These are phyloP conservation scores for Neosilurus hyrtlii DNA, from an alignment of 2,797 vertebrate genomes.

Conservation along the genomic window DNA sequence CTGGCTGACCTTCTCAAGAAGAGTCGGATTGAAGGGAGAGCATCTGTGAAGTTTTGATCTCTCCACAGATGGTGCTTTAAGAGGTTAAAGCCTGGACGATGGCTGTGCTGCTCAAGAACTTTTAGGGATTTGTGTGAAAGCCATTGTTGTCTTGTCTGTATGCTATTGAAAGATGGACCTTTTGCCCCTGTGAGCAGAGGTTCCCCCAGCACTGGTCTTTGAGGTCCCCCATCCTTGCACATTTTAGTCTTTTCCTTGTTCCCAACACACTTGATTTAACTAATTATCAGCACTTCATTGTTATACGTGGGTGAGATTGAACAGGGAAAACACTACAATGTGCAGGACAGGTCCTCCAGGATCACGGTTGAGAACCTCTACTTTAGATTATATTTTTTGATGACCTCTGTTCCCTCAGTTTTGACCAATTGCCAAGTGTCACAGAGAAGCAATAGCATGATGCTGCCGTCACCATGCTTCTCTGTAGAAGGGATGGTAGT, in stretches of 20 bases:
- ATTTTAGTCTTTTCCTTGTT: too few relatives aligned
- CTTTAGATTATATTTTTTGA: too few relatives aligned
- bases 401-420: not conserved
- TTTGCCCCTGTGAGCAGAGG: too few relatives aligned
- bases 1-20: not conserved
- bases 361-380: too few relatives aligned
- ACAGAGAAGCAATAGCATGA: not conserved
- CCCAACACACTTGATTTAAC: too few relatives aligned
- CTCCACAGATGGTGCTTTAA: not conserved
- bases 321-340: too few relatives aligned
- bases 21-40: not conserved
- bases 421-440: not conserved
- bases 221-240: too few relatives aligned
- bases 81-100: not conserved
- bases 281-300: too few relatives aligned
- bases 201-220: too few relatives aligned
- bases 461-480: not conserved
- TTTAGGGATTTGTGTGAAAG: not conserved
- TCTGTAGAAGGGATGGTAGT: not conserved
- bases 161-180: not conserved
- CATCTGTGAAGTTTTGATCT: not conserved
- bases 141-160: not conserved
- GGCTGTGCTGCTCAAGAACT: not conserved
- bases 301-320: too few relatives aligned
- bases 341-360: too few relatives aligned